A percentile compares a stretch with the other conserved stretches of the same genome.
phyloP scores from a whole-genome alignment of 2,888 invertebrate genomes.

The Rotaria sp. region DNA sequence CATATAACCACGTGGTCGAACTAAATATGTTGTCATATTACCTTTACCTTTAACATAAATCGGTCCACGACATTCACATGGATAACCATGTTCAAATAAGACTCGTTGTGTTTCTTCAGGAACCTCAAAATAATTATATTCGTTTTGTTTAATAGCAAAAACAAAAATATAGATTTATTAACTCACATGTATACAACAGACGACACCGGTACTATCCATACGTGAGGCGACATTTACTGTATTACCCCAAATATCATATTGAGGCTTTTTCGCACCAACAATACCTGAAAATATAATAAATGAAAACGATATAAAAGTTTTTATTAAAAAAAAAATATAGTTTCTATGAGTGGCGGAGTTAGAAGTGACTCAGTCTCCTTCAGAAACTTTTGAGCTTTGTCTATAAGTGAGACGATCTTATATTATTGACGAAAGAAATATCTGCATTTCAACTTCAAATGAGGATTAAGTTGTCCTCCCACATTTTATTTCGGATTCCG shows the following conservation, averaged over 20 bases:
- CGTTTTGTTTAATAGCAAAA: too few relatives aligned
- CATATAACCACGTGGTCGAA: constrained; percentile 48
- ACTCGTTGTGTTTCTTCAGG: constrained; percentile 71
- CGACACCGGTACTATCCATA: constrained; percentile 85
- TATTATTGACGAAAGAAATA: too few relatives aligned
- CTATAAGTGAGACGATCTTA: too few relatives aligned
- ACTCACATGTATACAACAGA: constrained; percentile 75
- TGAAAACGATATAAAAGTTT: not conserved
- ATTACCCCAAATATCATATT: constrained; percentile 94
- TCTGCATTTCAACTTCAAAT: too few relatives aligned
- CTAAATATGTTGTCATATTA: constrained; percentile 78
- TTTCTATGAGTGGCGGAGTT: too few relatives aligned
- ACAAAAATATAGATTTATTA: too few relatives aligned
- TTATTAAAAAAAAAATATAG: too few relatives aligned
- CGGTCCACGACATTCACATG: constrained; percentile 79
- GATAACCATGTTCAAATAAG: constrained; percentile 73
- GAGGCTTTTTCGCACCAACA: constrained; percentile 86
- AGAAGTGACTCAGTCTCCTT: too few relatives aligned
- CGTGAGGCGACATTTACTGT: constrained; percentile 92
- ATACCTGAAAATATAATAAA: constrained; percentile 62
- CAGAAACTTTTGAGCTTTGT: too few relatives aligned
- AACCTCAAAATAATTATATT: constrained; percentile 60
- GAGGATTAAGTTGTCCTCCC: too few relatives aligned
- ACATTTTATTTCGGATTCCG: too few relatives aligned
- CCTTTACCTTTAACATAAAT: constrained; percentile 92